Evolutionary conservation across 2,888 invertebrate genomes (phyloP).

Genomic region (Sthenelais limicola): DNA sequence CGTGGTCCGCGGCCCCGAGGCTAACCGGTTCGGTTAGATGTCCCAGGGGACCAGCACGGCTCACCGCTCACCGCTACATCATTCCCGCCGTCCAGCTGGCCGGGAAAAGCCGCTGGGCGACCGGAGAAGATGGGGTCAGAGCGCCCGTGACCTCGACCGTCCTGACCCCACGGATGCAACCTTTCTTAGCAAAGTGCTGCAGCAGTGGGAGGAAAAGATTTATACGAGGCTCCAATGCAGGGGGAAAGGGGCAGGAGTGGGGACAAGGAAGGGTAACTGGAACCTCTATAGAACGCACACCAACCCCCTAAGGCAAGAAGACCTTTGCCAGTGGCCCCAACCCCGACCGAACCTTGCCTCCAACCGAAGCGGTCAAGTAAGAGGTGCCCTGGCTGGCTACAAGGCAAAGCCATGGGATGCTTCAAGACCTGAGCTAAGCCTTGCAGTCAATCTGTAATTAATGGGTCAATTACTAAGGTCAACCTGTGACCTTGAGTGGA

Average conservation of each 20-base stretch:
- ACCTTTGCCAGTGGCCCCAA: background rate
- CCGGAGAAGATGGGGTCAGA: constrained; percentile 34
- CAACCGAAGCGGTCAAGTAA: background rate
- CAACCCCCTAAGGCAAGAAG: too few species aligned
- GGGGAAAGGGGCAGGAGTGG: constrained; percentile 6
- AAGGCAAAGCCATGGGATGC: background rate
- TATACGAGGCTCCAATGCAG: background rate
- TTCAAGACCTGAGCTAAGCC: background rate
- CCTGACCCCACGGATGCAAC: constrained; percentile 3
- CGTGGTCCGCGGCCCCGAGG: constrained; percentile 6
- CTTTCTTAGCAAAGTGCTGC: background rate
- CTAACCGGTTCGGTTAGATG: background rate
- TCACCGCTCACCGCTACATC: constrained; percentile 37
- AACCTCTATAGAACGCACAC: too few species aligned
- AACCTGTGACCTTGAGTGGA: too few species aligned
- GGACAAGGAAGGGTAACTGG: background rate
- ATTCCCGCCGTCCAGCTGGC: constrained; percentile 26
- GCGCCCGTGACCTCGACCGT: constrained; percentile 23
- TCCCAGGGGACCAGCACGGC: constrained; percentile 10
- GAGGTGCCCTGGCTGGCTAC: background rate
- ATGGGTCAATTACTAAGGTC: constrained; percentile 38
- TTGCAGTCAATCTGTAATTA: constrained; percentile 30
- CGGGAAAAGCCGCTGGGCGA: constrained; percentile 32
- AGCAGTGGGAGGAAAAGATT: background rate
- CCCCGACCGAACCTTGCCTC: constrained; percentile 3